These are phyloP conservation scores for Geodia barretti DNA, from an alignment of 37 sponge, comb jelly and placozoan genomes.

Conservation along the genomic window DNA sequence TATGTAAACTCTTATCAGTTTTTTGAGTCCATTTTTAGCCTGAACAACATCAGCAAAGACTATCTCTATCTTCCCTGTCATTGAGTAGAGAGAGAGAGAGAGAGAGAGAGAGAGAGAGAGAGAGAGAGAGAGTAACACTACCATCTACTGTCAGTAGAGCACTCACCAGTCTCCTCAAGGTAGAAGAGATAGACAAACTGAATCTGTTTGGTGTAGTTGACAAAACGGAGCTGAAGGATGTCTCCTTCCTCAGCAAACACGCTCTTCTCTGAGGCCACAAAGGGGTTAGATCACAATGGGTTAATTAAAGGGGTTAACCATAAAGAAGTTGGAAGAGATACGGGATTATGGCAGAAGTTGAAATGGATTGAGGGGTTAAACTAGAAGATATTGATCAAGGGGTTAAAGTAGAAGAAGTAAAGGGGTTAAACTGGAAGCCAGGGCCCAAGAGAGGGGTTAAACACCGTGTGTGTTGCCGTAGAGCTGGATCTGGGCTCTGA, in stretches of 20 bases:
- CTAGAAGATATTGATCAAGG: too few species aligned
- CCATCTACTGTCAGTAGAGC: background rate
- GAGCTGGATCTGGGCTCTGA: slow-evolving; percentile 42
- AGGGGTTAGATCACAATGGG: background rate
- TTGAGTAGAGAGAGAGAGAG: background rate
- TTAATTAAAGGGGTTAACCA: background rate
- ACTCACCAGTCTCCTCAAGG: slow-evolving; percentile 56
- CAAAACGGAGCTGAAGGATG: slow-evolving; percentile 25
- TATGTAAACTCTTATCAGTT: slow-evolving; percentile 5
- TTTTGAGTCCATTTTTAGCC: background rate
- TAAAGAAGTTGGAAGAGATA: too few species aligned
- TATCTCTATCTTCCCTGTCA: slow-evolving; percentile 21
- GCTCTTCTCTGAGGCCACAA: slow-evolving; percentile 6
- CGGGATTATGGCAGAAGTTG: too few species aligned
- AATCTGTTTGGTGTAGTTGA: background rate
- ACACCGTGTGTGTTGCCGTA: slow-evolving; percentile 51
- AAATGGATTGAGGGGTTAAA: too few species aligned
- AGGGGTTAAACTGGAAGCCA: too few species aligned
- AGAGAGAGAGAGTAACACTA: background rate
- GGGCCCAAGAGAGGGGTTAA: too few species aligned
- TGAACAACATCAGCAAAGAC: slow-evolving; percentile 5
- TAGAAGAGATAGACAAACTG: slow-evolving; percentile 32
- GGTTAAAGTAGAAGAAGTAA: too few species aligned
- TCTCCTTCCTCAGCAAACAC: slow-evolving; percentile 43
- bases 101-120: background rate